These are phyloP conservation scores for Galerucella pusilla DNA, from an alignment of 2,888 invertebrate species.

Conservation along the genomic window DNA sequence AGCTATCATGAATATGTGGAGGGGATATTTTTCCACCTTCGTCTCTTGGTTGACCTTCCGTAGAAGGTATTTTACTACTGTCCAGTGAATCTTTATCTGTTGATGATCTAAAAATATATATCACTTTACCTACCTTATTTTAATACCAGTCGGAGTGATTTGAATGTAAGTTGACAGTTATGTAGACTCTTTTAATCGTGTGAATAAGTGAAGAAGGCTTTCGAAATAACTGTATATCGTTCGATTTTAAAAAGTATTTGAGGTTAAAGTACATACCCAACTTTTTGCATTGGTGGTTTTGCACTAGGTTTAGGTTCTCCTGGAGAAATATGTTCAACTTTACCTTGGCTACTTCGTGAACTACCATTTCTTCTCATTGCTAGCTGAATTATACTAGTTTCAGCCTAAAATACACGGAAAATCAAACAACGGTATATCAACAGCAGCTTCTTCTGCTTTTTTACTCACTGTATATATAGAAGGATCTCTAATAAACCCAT, in stretches of 20 bases:
- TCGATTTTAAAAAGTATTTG: not conserved
- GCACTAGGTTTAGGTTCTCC: constrained; percentile 59
- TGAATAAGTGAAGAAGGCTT: too few species aligned
- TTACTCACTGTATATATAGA: constrained; percentile 81
- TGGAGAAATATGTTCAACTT: constrained; percentile 66
- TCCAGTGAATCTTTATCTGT: constrained; percentile 84
- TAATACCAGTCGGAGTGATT: too few species aligned
- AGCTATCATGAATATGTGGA: constrained; percentile 67
- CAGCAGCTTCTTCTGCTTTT: not conserved
- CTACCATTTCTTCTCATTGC: constrained; percentile 67
- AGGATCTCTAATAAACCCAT: constrained; percentile 79
- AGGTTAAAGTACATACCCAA: constrained; percentile 66
- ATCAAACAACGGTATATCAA: not conserved
- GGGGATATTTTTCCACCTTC: constrained; percentile 31
- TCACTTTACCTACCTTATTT: not conserved
- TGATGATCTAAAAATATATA: constrained; percentile 66
- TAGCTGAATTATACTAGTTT: constrained; percentile 81
- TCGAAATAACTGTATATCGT: too few species aligned
- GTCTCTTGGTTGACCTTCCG: constrained; percentile 48
- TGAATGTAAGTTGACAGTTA: too few species aligned
- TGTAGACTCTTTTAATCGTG: too few species aligned
- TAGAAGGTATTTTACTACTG: constrained; percentile 64
- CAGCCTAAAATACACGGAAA: constrained; percentile 67
- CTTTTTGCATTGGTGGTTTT: constrained; percentile 71
- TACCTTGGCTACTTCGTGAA: constrained; percentile 63